These are phyloP conservation scores for Rhagophthalmus giganteus DNA, from an alignment of 2,888 invertebrate genomes.

Conservation along the genomic window DNA sequence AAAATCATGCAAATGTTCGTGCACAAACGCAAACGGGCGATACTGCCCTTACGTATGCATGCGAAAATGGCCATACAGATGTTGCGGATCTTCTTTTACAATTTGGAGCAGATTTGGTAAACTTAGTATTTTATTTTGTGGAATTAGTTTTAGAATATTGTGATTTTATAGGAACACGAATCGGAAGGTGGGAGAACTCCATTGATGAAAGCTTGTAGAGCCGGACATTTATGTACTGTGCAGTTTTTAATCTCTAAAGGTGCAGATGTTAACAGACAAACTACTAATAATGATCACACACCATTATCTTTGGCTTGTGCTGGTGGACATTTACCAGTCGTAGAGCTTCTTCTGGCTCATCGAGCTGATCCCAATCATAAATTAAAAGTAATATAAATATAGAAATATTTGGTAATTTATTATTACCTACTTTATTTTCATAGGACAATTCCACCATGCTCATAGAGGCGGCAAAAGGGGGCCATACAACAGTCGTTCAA, in stretches of 20 bases:
- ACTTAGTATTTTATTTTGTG: conserved; percentile 32
- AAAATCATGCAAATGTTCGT: conserved; percentile 86
- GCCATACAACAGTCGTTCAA: conserved; percentile 94
- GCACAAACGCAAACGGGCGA: conserved; percentile 89
- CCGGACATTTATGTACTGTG: conserved; percentile 94
- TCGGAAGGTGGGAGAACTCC: conserved; percentile 97
- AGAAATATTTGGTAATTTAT: no score
- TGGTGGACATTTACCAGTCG: conserved; percentile 92
- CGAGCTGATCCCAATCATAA: conserved; percentile 96
- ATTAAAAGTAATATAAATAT: conserved; percentile 84
- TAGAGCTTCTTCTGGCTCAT: conserved; percentile 86
- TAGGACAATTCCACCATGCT: conserved; percentile 97
- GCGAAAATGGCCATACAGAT: conserved; percentile 98
- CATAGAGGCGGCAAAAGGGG: conserved; percentile 97
- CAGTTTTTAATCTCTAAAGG: conserved; percentile 90
- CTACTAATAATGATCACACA: conserved; percentile 95
- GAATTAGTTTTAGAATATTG: no score
- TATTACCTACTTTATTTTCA: conserved; percentile 9
- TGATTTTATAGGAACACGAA: conserved; percentile 81
- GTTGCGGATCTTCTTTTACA: conserved; percentile 91
- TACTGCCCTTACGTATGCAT: conserved; percentile 95
- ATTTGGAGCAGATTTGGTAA: conserved; percentile 82
- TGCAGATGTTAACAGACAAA: conserved; percentile 84
- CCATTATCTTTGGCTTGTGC: conserved; percentile 95
- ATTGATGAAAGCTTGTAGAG: conserved; percentile 97